phyloP scores from a whole-genome alignment of 2,888 invertebrate species.

The Chydorus sphaericus region DNA sequence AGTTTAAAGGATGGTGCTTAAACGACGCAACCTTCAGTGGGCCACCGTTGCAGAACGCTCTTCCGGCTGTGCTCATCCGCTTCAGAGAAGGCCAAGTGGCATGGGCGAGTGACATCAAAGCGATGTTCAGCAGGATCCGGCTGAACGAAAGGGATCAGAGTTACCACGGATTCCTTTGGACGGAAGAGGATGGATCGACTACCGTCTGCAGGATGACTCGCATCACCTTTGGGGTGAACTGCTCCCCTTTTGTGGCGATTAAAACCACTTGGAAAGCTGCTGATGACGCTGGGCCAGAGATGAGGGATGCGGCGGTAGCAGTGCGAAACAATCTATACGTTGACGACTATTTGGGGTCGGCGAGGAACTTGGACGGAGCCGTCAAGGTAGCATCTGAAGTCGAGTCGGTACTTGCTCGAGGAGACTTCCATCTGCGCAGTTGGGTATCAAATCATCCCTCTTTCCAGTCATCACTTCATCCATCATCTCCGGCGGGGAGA shows the following conservation, averaged over 20 bases:
- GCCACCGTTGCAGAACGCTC: constrained; percentile 1
- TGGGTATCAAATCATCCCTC: constrained; percentile 2
- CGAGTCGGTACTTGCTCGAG: neutral
- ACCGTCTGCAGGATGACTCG: neutral
- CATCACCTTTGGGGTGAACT: constrained; percentile 1
- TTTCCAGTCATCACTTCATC: neutral
- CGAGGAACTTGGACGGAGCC: neutral
- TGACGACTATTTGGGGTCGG: neutral
- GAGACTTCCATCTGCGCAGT: constrained; percentile 3
- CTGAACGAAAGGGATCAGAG: neutral
- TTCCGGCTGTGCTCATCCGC: neutral
- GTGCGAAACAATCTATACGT: neutral
- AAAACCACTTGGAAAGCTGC: neutral
- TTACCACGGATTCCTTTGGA: constrained; percentile 8
- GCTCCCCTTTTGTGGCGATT: constrained; percentile 2
- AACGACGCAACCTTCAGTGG: neutral
- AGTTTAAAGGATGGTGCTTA: neutral
- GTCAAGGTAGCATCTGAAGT: neutral
- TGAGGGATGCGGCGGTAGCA: neutral
- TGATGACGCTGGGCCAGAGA: neutral
- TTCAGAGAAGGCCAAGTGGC: neutral
- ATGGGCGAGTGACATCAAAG: neutral
- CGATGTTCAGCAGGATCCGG: constrained; percentile 9
- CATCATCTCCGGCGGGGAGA: neutral
- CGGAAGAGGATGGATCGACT: neutral